Base-by-base conservation (phyloP, 1,140 invertebrate species). In the Pogonomyrmex barbatus region DNA sequence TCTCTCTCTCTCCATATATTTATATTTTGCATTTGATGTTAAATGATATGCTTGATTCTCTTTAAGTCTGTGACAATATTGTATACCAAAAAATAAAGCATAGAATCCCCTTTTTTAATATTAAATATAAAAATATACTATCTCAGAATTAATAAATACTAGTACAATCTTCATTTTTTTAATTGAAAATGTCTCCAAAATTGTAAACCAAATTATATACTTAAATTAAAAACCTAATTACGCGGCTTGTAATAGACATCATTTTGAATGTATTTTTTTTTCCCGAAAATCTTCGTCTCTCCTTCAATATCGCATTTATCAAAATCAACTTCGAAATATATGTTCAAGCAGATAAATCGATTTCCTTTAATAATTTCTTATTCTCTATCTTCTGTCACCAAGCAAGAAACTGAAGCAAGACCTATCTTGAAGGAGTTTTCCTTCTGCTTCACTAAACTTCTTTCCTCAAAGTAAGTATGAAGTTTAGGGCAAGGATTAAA, bases 381-480 rank as follows among this genome's bases (percentile, higher is more conserved):
- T 42, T 63, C n/a, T 17, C 54, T 73, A 60, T 47, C 54, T 60
- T 73, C 14, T 36, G 68, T 75, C 79, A 39, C 68, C 54, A 45
- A 50, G 56, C 30, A 83, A 75, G 67, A 83, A 83, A 83, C 54
- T 81, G 50, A 68, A 70, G 63, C 50, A 83, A 75, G 79, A 50
- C 24, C n/a, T 73, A 42, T 70, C 68, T 73, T 73, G 17, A 73
- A 83, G 68, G 33, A 81, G 54, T 83, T 83, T 83, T 73, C 33
- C 54, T 83, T 83, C 56, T 75, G 54, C 79, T 83, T 56, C 42
- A 60, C 79, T 83, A 73, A 83, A 83, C 68, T 83, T 83, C 79
- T 83, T 73, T 83, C 77, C 67, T 73, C 54, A 83, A 83, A 82
- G 78, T 79, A 68, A 81, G 78, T 83, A 83, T 83, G 45, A 83